Evolutionary conservation across 2,888 invertebrate genomes (phyloP).

Genomic region (Macrosoma leucophasiata): DNA sequence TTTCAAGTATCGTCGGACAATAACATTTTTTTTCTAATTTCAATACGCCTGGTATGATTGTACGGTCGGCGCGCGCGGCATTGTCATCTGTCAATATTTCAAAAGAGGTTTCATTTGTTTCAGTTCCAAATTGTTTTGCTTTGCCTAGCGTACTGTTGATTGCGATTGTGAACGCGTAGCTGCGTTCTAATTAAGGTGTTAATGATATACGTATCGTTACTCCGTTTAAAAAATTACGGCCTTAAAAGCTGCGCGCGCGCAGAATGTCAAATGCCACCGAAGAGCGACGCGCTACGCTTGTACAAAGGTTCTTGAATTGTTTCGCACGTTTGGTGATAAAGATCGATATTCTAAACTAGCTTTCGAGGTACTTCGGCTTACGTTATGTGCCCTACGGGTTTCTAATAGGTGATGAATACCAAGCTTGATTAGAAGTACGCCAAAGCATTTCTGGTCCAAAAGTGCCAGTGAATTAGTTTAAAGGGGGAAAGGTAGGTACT

Average conservation of each 20-base stretch:
- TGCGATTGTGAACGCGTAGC: constrained; percentile 33
- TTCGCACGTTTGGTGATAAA: too few species aligned
- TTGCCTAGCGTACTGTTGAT: constrained; percentile 26
- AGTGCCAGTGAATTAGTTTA: too few species aligned
- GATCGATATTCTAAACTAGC: too few species aligned
- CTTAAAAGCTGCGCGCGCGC: constrained; percentile 19
- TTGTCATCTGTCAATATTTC: constrained; percentile 32
- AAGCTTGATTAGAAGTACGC: too few species aligned
- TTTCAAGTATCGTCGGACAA: constrained; percentile 60
- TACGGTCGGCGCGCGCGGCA: too few species aligned
- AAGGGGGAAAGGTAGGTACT: too few species aligned
- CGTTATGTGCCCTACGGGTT: too few species aligned
- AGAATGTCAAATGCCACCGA: constrained; percentile 26
- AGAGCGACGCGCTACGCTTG: constrained; percentile 14
- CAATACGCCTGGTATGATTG: constrained; percentile 46
- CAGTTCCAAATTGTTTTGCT: constrained; percentile 14
- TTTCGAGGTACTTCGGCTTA: too few species aligned
- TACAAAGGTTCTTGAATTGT: too few species aligned
- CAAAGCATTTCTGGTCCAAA: too few species aligned
- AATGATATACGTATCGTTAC: constrained; percentile 28
- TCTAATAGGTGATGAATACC: too few species aligned
- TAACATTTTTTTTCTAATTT: constrained; percentile 62
- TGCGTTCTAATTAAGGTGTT: constrained; percentile 57
- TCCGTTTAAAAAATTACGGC: constrained; percentile 30
- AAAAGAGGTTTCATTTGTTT: constrained; percentile 23